These are phyloP conservation scores for Pycnonotus jocosus DNA, from an alignment of 2,113 vertebrate species.

Conservation along the genomic window DNA sequence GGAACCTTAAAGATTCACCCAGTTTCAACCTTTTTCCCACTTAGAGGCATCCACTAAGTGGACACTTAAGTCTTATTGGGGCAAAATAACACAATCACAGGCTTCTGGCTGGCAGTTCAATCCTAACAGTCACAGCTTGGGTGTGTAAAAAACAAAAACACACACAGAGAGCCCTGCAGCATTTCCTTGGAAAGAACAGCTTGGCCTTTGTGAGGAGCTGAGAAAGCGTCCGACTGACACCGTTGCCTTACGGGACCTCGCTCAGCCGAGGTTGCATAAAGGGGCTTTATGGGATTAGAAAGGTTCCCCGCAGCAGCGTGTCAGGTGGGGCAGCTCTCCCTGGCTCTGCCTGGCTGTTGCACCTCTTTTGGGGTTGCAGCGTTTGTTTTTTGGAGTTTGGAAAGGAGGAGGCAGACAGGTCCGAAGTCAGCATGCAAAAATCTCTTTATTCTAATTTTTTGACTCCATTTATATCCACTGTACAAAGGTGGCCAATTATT, in stretches of 20 bases:
- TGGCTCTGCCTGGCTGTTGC: background rate
- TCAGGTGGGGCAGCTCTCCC: slow-evolving; percentile 18
- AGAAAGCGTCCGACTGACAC: slow-evolving; percentile 35
- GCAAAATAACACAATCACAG: background rate
- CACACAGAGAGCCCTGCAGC: background rate
- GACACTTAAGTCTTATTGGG: too few relatives aligned
- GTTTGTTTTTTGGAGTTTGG: too few relatives aligned
- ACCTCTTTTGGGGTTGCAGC: too few relatives aligned
- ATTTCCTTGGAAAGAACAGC: slow-evolving; percentile 14
- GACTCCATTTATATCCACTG: too few relatives aligned
- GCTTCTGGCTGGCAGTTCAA: background rate
- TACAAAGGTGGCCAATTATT: too few relatives aligned
- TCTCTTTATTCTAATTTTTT: too few relatives aligned
- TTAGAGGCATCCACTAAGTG: background rate
- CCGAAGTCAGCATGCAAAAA: too few relatives aligned
- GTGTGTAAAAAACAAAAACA: background rate
- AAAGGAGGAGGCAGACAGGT: too few relatives aligned
- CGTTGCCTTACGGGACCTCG: slow-evolving; percentile 39
- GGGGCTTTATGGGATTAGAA: slow-evolving; percentile 57
- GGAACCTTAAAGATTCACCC: background rate
- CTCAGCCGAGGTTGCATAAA: slow-evolving; percentile 41
- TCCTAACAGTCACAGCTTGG: background rate
- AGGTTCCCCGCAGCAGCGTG: slow-evolving; percentile 14
- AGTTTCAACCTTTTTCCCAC: background rate
- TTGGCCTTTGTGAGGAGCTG: slow-evolving; percentile 1